phyloP scores from a whole-genome alignment of 2,113 vertebrate genomes.

The Pungitius pungitius region DNA sequence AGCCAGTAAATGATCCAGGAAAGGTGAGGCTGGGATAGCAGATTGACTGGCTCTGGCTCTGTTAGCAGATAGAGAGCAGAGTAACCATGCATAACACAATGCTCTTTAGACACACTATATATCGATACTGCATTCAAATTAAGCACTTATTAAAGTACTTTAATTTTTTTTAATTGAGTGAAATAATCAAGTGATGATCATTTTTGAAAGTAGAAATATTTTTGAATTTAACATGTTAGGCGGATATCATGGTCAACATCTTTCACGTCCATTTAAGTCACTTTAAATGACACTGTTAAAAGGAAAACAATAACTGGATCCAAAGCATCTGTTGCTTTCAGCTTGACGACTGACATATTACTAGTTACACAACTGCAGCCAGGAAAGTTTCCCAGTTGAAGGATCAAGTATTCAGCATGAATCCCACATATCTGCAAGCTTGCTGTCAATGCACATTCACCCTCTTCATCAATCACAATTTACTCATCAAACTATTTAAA shows the following conservation, averaged over 20 bases:
- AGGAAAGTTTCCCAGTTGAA: not conserved
- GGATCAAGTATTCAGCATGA: not conserved
- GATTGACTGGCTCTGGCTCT: slow-evolving; percentile 64
- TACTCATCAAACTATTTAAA: not conserved
- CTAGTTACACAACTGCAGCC: not conserved
- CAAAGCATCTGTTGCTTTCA: not conserved
- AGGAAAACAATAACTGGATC: not conserved
- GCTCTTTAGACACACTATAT: slow-evolving; percentile 27
- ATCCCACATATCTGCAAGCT: not conserved
- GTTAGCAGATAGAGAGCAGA: slow-evolving; percentile 45
- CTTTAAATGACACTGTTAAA: not conserved
- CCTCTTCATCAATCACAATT: not conserved
- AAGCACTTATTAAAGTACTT: not conserved
- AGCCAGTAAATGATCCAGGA: slow-evolving; percentile 80
- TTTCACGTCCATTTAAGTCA: not conserved
- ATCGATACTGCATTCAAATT: slow-evolving; percentile 20
- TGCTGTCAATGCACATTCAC: not conserved
- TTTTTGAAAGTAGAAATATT: not conserved
- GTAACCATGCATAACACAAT: slow-evolving; percentile 39
- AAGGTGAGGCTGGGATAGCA: slow-evolving; percentile 72
- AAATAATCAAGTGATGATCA: not conserved
- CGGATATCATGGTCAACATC: not conserved
- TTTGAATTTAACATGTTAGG: not conserved
- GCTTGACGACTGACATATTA: not conserved
- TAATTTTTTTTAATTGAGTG: not conserved